Conservation (phyloP, 2,113 vertebrate species). For the Meriones unguiculatus region DNA sequence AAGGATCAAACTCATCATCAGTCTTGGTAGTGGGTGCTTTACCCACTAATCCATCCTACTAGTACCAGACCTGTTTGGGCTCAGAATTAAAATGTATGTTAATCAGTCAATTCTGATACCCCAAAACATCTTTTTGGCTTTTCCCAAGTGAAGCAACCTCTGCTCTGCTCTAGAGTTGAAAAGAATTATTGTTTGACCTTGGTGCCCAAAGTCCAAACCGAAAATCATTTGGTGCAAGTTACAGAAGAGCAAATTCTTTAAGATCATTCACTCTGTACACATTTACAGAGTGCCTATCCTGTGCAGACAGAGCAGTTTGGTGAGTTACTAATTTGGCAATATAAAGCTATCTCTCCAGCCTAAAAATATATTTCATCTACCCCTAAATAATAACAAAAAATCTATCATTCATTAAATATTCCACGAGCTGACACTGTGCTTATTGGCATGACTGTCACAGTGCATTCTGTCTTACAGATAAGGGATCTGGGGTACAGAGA, state of each 20-base stretch:
- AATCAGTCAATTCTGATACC: neutral
- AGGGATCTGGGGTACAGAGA: neutral
- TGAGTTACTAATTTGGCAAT: neutral
- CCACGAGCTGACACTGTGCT: neutral
- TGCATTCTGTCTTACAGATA: neutral
- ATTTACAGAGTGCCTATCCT: neutral
- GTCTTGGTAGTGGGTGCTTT: neutral
- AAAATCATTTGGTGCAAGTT: constrained; percentile 32
- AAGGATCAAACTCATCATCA: neutral
- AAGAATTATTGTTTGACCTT: constrained; percentile 41
- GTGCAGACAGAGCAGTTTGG: neutral
- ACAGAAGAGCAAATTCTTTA: constrained; percentile 30
- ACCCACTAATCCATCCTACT: neutral
- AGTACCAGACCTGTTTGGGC: neutral
- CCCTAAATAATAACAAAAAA: neutral
- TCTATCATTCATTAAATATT: neutral
- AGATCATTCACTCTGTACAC: constrained; percentile 10
- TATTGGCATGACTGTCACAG: neutral
- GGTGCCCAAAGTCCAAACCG: constrained; percentile 21
- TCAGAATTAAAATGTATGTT: constrained; percentile 19
- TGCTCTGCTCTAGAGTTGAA: neutral
- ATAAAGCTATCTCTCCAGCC: neutral
- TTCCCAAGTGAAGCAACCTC: constrained; percentile 26
- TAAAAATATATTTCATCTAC: neutral
- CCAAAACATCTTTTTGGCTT: constrained; percentile 18